A percentile compares a stretch with the other conserved stretches of the same genome.
Evolutionary conservation across 2,888 invertebrate genomes (phyloP).

Genomic region (Theretra japonica): DNA sequence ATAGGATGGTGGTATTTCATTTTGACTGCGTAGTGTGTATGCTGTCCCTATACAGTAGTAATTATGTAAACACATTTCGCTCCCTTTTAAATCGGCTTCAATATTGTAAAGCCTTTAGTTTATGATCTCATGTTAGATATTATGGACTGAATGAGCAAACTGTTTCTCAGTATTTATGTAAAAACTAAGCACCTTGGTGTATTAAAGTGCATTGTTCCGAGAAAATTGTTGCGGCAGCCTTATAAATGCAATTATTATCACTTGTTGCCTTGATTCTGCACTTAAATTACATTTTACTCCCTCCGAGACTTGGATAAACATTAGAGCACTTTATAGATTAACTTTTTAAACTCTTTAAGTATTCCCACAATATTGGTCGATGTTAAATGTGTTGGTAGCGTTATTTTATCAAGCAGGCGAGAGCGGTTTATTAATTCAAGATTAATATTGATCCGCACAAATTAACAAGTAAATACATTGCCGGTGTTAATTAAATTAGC

Average conservation of each 20-base stretch:
- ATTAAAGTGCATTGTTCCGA: slow-evolving; percentile 25
- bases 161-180: neutral
- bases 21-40: no score
- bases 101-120: neutral
- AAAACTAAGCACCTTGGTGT: neutral
- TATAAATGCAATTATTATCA: slow-evolving; percentile 60
- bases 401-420: neutral
- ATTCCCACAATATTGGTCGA: neutral
- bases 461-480: no score
- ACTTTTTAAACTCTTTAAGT: neutral
- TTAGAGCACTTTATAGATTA: slow-evolving; percentile 17
- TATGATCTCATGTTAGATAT: neutral
- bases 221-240: slow-evolving; percentile 54
- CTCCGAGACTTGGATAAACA: slow-evolving; percentile 19
- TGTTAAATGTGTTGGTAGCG: neutral
- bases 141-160: neutral
- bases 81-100: no score
- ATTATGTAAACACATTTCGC: no score
- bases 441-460: no score
- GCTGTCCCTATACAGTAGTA: no score
- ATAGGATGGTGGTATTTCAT: no score
- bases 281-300: slow-evolving; percentile 53
- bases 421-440: no score
- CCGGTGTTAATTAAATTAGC: no score
- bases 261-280: slow-evolving; percentile 50